phyloP scores from a whole-genome alignment of 2,113 vertebrate species.

The Bagarius yarrelli region DNA sequence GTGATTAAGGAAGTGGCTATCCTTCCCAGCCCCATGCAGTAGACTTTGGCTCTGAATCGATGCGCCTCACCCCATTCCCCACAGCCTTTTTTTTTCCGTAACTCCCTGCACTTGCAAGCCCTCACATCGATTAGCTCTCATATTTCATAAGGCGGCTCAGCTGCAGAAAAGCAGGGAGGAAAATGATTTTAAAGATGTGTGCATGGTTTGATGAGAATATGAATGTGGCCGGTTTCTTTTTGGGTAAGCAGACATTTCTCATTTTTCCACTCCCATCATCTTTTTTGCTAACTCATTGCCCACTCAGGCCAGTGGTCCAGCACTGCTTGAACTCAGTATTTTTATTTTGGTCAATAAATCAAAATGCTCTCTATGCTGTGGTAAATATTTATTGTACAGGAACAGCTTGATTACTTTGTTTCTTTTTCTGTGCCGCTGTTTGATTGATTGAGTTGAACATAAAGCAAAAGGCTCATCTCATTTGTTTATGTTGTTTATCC shows the following conservation, averaged over 20 bases:
- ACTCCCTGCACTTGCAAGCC: constrained; percentile 51
- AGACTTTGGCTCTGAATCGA: constrained; percentile 46
- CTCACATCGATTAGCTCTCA: constrained; percentile 65
- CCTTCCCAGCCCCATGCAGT: constrained; percentile 13
- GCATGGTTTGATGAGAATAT: constrained; percentile 56
- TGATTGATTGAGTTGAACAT: constrained; percentile 50
- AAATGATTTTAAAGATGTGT: constrained; percentile 56
- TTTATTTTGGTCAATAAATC: constrained; percentile 75
- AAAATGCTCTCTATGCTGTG: constrained; percentile 60
- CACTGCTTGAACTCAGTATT: constrained; percentile 65
- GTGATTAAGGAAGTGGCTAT: constrained; percentile 18
- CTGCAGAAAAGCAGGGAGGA: constrained; percentile 46
- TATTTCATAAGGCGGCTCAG: constrained; percentile 47
- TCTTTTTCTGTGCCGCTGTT: constrained; percentile 56
- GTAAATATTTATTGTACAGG: constrained; percentile 68
- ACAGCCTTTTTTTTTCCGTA: constrained; percentile 47
- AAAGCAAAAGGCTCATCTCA: constrained; percentile 16
- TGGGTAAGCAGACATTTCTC: constrained; percentile 60
- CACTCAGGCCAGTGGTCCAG: constrained; percentile 67
- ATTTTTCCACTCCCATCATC: constrained; percentile 48
- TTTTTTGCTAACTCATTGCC: constrained; percentile 68
- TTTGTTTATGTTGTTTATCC: constrained; percentile 47
- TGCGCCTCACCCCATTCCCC: constrained; percentile 50
- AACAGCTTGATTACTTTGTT: constrained; percentile 61
- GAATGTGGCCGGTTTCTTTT: constrained; percentile 56